These are phyloP conservation scores for Drusus annulatus DNA, from an alignment of 1,140 invertebrate species.

Conservation along the genomic window DNA sequence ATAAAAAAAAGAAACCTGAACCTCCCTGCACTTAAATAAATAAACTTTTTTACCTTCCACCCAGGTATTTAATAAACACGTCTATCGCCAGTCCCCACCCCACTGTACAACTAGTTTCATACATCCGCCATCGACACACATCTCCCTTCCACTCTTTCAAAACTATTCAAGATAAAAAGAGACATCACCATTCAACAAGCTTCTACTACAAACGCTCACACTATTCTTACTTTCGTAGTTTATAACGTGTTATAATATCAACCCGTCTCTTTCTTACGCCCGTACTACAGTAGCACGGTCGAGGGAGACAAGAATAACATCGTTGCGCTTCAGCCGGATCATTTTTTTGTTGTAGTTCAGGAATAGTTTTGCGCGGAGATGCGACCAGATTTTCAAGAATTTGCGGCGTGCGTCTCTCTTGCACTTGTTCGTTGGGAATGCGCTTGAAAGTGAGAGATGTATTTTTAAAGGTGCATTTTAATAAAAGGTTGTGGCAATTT, in stretches of 20 bases:
- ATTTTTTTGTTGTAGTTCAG: neutral
- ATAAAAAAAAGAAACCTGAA: neutral
- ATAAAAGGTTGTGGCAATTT: too few species aligned
- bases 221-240: neutral
- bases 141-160: neutral
- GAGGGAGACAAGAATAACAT: neutral
- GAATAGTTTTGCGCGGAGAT: too few species aligned
- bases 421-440: neutral
- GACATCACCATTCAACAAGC: neutral
- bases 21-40: neutral
- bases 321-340: neutral
- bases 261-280: neutral
- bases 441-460: neutral
- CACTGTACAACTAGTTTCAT: neutral
- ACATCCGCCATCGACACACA: neutral
- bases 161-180: neutral
- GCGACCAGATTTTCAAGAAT: neutral
- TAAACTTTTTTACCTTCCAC: too few species aligned
- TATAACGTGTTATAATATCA: neutral
- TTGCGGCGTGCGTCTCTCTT: neutral
- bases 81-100: neutral
- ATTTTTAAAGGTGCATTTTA: too few species aligned
- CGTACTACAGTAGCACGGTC: neutral
- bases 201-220: neutral
- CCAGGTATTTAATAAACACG: too few species aligned